Evolutionary conservation across 2,888 invertebrate genomes (phyloP), one percentile per base, ranked within the genome.

Genomic region (Diarsia brunnea): DNA sequence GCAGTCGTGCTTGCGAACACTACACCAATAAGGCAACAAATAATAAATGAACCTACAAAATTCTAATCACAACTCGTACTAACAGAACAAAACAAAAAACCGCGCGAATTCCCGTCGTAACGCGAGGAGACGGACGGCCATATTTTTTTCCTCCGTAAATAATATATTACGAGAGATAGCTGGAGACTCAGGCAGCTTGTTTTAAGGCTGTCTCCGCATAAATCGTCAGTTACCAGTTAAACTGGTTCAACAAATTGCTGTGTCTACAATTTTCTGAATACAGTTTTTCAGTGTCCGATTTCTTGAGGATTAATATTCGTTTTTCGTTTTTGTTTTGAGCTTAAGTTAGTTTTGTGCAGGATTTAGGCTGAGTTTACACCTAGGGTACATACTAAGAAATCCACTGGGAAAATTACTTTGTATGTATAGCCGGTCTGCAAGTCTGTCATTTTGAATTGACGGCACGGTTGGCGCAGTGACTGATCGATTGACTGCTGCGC

Each of bases 141-240:
- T 77, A 70, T 73, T 85, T 80, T 78, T 79, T 84, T 78, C 69
- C 66, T 76, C 65, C 47, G 55, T 87, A 76, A 88, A 86, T 84
- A 86, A 84, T 80, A 78, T 86, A 87, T 86, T 64, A 81, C 65
- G 45, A 75, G 72, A 87, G 77, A 84, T 84, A 84, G 82, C 67
- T 24, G 55, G 65, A 78, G 85, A 58, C 81, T 27, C 73, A 76
- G 64, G 67, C 51, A 67, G 74, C 86, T 84, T 87, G 88, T 86
- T 87, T 84, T 82, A 86, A 88, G 84, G 75, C 68, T 86, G 82
- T 79, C 73, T 74, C 66, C 66, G 58, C 82, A 87, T 87, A 87
- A 87, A 87, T 87, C 69, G 73, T 63, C 64, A 43, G 86, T 75
- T 81, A 71, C 81, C 73, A 87, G 81, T 85, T 85, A 69, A 79